Base-by-base conservation (phyloP, 2,797 vertebrate species). In the Melanotaenia boesemani region DNA sequence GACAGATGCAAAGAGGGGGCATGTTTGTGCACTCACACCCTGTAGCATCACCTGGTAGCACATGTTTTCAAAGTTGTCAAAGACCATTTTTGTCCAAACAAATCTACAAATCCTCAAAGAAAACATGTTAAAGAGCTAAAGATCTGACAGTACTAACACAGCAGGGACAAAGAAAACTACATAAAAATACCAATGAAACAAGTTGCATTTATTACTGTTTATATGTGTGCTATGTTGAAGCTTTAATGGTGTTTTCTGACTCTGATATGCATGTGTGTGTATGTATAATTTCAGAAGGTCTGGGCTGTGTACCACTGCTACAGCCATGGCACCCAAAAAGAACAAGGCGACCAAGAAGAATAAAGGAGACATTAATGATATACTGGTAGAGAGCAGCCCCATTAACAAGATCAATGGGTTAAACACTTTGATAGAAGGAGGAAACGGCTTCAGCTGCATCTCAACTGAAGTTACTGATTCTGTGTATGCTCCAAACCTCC, bases 261-360 rank as follows among this genome's bases (percentile, higher is more conserved):
- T 66, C 32, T 81, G 46, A 77, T 52, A 28, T 70, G 36, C 18
- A 41, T 84, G 34, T 82, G 61, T 61, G 46, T 48, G 46, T 48
- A 22, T 78, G 70, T 65, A 7, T 57, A 30, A 86, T 90, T 90
- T 63, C 85, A 89, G 79, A 89, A 95, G 91, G 89, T 95, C 91
- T 95, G 95, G 95, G 95, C 95, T 95, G 96, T 93, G 90, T 94
- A 92, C 93, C 86, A 81, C 86, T 89, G 85, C 95, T 94, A 86
- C 96, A 96, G 94, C 92, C 95, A 99, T 99, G 98, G 98, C 98
- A 91, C 98, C 98, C 72, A 99, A 99, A 95, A 99, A 98, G 97
- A 96, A 89, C 90, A 99, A 99, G 95, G 88, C 94, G 11, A 84
- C 95, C 79, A 99, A 96, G 88, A 99, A 99, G 93, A 99, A 87